A percentile compares a stretch with the other conserved stretches of the same genome.
Evolutionary conservation across 2,113 vertebrate species (phyloP).

Genomic region (Oceanites oceanicus): DNA sequence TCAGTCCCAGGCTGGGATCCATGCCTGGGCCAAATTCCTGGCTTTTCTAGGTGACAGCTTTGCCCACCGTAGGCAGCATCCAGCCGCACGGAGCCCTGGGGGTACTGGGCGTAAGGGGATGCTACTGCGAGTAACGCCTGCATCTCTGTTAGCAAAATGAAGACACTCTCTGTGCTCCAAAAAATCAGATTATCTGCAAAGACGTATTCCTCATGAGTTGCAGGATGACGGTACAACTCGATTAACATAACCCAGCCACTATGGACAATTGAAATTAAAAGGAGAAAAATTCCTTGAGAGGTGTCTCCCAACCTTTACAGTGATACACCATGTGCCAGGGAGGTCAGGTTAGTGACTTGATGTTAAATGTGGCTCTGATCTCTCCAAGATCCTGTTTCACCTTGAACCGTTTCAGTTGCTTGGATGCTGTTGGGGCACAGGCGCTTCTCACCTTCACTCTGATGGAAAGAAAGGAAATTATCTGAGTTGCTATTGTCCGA

Average conservation of each 20-base stretch:
- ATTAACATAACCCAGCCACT: neutral
- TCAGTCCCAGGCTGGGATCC: neutral
- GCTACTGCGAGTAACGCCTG: neutral
- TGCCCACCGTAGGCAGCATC: neutral
- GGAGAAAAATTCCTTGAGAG: neutral
- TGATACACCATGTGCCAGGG: neutral
- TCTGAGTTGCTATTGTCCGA: neutral
- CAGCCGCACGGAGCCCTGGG: accelerated
- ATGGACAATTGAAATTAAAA: neutral
- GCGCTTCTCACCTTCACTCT: neutral
- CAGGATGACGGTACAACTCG: neutral
- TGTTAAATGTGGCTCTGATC: neutral
- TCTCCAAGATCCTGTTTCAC: neutral
- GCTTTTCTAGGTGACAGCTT: neutral
- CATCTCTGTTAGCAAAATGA: neutral
- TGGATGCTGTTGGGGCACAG: neutral
- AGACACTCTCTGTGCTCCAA: neutral
- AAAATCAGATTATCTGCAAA: neutral
- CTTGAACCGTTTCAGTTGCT: neutral
- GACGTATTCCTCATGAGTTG: accelerated
- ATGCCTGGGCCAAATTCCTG: neutral
- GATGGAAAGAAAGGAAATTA: neutral
- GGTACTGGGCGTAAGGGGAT: neutral
- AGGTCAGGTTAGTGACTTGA: neutral
- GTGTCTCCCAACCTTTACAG: neutral